phyloP scores from a whole-genome alignment of 2,888 invertebrate species.

The Melieria crassipennis region DNA sequence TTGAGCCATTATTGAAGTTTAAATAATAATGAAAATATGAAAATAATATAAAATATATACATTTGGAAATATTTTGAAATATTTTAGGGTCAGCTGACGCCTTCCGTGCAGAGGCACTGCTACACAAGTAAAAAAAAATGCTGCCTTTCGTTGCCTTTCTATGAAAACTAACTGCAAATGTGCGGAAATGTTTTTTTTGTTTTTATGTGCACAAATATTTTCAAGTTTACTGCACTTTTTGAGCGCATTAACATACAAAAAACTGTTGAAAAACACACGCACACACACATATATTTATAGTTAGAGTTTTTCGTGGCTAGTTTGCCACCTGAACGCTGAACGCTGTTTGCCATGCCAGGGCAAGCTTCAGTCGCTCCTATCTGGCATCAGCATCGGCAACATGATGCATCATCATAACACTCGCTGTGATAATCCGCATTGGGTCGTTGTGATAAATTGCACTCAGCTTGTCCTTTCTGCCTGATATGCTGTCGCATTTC shows the following conservation, averaged over 20 bases:
- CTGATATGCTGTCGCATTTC: too few species aligned
- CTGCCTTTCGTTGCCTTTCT: too few species aligned
- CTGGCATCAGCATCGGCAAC: too few species aligned
- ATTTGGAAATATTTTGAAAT: not conserved
- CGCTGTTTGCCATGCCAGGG: too few species aligned
- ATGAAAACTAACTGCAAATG: not conserved
- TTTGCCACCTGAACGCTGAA: not conserved
- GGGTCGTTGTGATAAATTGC: too few species aligned
- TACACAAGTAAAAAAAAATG: too few species aligned
- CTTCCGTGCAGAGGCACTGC: not conserved
- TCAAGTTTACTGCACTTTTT: too few species aligned
- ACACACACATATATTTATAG: not conserved
- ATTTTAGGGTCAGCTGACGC: not conserved
- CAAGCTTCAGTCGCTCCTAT: too few species aligned
- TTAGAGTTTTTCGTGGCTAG: not conserved
- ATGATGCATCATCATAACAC: too few species aligned
- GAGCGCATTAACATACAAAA: not conserved
- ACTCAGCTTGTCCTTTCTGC: too few species aligned
- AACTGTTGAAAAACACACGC: not conserved
- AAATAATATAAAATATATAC: not conserved
- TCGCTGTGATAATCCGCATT: too few species aligned
- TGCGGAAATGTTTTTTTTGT: not conserved
- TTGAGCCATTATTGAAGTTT: too few species aligned
- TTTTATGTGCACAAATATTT: not conserved
- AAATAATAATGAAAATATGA: not conserved